These are phyloP conservation scores for Drosophila ezoana DNA, from an alignment of 2,888 invertebrate species.

Conservation along the genomic window DNA sequence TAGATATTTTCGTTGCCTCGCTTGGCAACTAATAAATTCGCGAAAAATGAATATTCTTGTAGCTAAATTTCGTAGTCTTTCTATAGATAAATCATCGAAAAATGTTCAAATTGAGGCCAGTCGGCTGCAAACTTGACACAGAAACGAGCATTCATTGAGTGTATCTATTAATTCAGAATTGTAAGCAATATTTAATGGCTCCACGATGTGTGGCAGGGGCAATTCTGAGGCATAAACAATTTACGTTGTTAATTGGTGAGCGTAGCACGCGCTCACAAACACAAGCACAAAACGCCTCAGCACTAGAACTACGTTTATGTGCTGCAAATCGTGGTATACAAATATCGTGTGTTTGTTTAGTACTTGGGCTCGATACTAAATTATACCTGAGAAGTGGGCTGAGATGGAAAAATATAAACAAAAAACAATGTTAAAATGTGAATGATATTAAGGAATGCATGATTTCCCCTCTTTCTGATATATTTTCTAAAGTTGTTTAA, in stretches of 20 bases:
- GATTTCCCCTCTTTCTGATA: no score
- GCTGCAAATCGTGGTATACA: constrained; percentile 11
- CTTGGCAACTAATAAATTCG: constrained; percentile 6
- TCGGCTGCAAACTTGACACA: constrained; percentile 70
- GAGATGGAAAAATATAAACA: no score
- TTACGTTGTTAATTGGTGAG: constrained; percentile 51
- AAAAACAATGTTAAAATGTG: no score
- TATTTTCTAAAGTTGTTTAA: no score
- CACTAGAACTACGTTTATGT: constrained; percentile 36
- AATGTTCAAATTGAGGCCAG: constrained; percentile 56
- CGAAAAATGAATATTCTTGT: constrained; percentile 24
- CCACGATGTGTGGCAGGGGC: constrained; percentile 42
- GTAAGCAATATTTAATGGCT: constrained; percentile 67
- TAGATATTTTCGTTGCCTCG: neutral
- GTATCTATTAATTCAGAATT: constrained; percentile 63
- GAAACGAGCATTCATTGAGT: constrained; percentile 52
- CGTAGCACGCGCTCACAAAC: constrained; percentile 36
- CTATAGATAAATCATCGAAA: constrained; percentile 20
- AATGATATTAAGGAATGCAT: no score
- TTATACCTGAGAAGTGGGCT: neutral
- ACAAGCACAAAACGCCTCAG: neutral
- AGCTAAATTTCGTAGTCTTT: constrained; percentile 20
- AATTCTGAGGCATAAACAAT: constrained; percentile 48
- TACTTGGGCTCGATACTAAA: neutral
- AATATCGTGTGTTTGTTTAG: neutral